Conservation (phyloP, 2,888 invertebrate genomes). For the Microdon myrmicae region DNA sequence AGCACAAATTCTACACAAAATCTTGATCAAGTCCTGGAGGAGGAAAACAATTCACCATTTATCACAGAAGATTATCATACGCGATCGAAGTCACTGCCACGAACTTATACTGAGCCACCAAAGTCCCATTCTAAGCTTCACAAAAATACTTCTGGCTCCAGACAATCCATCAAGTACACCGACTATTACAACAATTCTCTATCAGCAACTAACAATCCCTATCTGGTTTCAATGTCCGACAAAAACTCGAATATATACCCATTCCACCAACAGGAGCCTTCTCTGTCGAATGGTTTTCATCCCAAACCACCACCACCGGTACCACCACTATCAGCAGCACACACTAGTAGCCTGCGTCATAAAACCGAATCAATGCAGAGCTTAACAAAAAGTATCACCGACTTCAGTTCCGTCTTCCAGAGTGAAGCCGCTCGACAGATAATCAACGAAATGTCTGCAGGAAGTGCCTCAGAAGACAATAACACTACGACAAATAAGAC, state of each 20-base stretch:
- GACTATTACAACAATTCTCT: constrained; percentile 54
- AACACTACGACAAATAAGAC: constrained; percentile 54
- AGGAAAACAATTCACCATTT: constrained; percentile 56
- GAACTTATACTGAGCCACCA: constrained; percentile 64
- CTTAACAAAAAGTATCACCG: constrained; percentile 65
- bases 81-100: constrained; percentile 70
- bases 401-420: constrained; percentile 80
- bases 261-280: constrained; percentile 57
- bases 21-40: constrained; percentile 66
- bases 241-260: constrained; percentile 61
- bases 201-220: constrained; percentile 32
- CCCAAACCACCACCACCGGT: constrained; percentile 32
- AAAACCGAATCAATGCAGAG: constrained; percentile 66
- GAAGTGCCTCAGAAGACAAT: constrained; percentile 67
- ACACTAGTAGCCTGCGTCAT: constrained; percentile 58
- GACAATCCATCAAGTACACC: constrained; percentile 54
- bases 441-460: constrained; percentile 79
- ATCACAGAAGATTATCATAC: constrained; percentile 57
- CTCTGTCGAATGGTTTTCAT: constrained; percentile 57
- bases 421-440: constrained; percentile 89
- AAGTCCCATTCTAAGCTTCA: constrained; percentile 44
- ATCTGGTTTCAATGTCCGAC: constrained; percentile 59
- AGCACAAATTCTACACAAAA: constrained; percentile 65
- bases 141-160: constrained; percentile 54
- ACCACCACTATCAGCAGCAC: constrained; percentile 22